Evolutionary conservation across 2,113 vertebrate species (phyloP).

Genomic region (Thamnaconus septentrionalis): DNA sequence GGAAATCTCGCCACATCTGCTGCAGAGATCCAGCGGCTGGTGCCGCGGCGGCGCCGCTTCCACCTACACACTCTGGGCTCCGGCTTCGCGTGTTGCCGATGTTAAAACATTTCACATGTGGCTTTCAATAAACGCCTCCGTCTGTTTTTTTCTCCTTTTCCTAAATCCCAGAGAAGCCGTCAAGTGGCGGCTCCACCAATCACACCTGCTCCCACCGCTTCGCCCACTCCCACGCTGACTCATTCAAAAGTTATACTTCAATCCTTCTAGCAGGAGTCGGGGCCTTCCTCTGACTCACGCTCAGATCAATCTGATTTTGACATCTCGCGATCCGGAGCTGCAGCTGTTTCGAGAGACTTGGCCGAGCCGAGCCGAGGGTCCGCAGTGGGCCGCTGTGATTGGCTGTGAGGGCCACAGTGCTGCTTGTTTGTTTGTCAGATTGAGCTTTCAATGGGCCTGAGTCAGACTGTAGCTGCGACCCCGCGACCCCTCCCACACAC

Average conservation of each 20-base stretch:
- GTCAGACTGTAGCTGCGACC: conserved; percentile 9
- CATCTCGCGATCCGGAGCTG: too few relatives aligned
- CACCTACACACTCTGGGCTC: conserved; percentile 42
- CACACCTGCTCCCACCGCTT: neutral
- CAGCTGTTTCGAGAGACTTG: neutral
- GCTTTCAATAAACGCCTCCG: conserved; percentile 34
- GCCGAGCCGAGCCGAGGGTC: conserved; percentile 17
- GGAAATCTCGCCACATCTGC: conserved; percentile 41
- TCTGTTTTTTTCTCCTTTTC: conserved; percentile 11
- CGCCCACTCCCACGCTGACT: too few relatives aligned
- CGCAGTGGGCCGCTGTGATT: too few relatives aligned
- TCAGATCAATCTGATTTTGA: too few relatives aligned
- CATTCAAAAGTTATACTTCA: too few relatives aligned
- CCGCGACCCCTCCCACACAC: too few relatives aligned
- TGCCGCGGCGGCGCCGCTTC: conserved; percentile 6
- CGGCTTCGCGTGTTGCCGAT: too few relatives aligned
- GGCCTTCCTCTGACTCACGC: too few relatives aligned
- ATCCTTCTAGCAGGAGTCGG: too few relatives aligned
- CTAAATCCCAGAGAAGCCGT: conserved; percentile 32
- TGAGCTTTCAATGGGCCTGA: too few relatives aligned
- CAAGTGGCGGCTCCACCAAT: conserved; percentile 24
- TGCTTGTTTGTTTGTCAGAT: too few relatives aligned
- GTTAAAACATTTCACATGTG: conserved; percentile 43
- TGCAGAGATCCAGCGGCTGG: conserved; percentile 20
- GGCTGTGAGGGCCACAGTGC: too few relatives aligned